A percentile compares a stretch with the other conserved stretches of the same genome.
phyloP scores from a whole-genome alignment of 2,113 vertebrate species.

The Saguinus midas region DNA sequence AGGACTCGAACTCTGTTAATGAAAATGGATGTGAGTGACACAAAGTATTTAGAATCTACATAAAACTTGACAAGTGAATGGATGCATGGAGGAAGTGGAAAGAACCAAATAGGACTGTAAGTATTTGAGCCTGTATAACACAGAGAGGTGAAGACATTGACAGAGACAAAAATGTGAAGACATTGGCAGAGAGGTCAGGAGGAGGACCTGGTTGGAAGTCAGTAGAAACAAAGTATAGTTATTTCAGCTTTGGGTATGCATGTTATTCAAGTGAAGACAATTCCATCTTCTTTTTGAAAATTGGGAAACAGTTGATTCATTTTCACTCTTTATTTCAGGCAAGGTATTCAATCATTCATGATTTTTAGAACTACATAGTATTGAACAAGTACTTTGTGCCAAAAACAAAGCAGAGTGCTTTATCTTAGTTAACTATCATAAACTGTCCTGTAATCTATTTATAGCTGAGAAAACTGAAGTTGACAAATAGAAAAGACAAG shows the following conservation, averaged over 20 bases:
- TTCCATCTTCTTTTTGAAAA: background rate
- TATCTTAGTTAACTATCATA: background rate
- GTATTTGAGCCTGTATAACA: constrained; percentile 19
- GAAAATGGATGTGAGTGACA: constrained; percentile 52
- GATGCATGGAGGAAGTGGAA: background rate
- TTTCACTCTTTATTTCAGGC: background rate
- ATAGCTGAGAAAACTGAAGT: background rate
- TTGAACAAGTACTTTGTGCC: background rate
- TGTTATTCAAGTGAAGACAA: background rate
- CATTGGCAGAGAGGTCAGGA: constrained; percentile 57
- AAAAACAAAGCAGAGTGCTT: background rate
- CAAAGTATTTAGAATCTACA: constrained; percentile 8
- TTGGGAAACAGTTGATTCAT: background rate
- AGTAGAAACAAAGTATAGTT: background rate
- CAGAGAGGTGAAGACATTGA: constrained; percentile 42
- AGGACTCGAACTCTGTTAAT: constrained; percentile 51
- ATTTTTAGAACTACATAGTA: background rate
- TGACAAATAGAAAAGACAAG: background rate
- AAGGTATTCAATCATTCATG: background rate
- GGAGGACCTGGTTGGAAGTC: background rate
- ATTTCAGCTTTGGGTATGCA: background rate
- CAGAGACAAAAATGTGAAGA: background rate
- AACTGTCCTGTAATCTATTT: background rate
- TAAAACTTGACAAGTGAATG: constrained; percentile 47
- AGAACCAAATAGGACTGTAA: constrained; percentile 30